These are phyloP conservation scores for Leptatherina wallacei DNA, from an alignment of 2,797 vertebrate genomes.

Conservation along the genomic window DNA sequence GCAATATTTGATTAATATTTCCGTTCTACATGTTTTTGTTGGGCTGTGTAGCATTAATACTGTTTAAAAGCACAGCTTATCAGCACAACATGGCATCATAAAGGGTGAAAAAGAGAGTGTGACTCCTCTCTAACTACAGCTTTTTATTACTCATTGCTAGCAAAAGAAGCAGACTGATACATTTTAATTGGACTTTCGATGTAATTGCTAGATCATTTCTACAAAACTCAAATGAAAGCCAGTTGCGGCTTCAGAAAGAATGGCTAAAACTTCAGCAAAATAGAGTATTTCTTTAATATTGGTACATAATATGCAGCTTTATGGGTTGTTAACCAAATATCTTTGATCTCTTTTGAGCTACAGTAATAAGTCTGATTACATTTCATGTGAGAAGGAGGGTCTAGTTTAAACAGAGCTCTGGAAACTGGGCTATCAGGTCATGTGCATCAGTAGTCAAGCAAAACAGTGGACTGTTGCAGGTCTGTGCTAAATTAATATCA, in stretches of 20 bases:
- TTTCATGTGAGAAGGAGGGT: slow-evolving; percentile 9
- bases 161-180: slow-evolving; percentile 3
- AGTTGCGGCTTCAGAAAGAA: not conserved
- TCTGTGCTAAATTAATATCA: slow-evolving; percentile 18
- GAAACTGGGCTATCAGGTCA: slow-evolving; percentile 41
- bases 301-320: not conserved
- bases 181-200: not conserved
- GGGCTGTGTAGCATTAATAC: not conserved
- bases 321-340: slow-evolving; percentile 15
- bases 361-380: slow-evolving; percentile 10
- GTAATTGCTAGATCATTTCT: not conserved
- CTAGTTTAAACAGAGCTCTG: slow-evolving; percentile 4
- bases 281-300: not conserved
- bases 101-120: not conserved
- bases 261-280: too few relatives aligned
- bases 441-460: slow-evolving; percentile 44
- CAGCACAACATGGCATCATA: not conserved
- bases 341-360: slow-evolving; percentile 1
- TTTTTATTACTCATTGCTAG: not conserved
- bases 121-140: not conserved
- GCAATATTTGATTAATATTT: slow-evolving; percentile 28
- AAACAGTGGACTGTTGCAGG: slow-evolving; percentile 24
- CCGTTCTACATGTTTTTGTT: slow-evolving; percentile 6
- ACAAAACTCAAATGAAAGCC: slow-evolving; percentile 7
- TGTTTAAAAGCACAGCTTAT: slow-evolving; percentile 17